A percentile compares a stretch with the other conserved stretches of the same genome.
Evolutionary conservation across 2,113 vertebrate genomes (phyloP).

Genomic region (Phodopus roborovskii): DNA sequence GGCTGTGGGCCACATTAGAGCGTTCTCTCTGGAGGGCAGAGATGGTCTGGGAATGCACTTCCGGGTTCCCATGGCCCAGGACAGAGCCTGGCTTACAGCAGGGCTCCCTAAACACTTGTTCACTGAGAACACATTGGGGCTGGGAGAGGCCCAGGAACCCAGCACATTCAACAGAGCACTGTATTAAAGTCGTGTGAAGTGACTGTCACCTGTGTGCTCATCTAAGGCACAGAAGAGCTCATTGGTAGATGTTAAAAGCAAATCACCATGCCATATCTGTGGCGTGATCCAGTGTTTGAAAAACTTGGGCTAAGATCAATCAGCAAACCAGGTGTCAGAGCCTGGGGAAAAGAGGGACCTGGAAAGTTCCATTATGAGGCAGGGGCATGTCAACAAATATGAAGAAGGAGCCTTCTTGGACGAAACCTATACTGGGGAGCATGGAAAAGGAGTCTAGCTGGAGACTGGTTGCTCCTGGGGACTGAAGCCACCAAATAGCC

Average conservation of each 20-base stretch:
- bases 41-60: not conserved
- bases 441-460: not conserved
- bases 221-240: not conserved
- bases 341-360: not conserved
- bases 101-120: not conserved
- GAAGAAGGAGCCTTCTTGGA: not conserved
- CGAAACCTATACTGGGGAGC: not conserved
- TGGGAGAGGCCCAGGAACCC: not conserved
- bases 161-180: too few relatives aligned
- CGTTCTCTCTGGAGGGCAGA: not conserved
- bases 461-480: not conserved
- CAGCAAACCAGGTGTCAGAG: not conserved
- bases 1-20: slow-evolving; percentile 74
- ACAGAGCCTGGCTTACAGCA: not conserved
- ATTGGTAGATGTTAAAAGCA: not conserved
- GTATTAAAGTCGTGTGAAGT: not conserved
- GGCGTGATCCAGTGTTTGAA: not conserved
- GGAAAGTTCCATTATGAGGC: not conserved
- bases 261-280: not conserved
- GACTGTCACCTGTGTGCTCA: not conserved
- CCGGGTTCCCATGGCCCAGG: not conserved
- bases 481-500: not conserved
- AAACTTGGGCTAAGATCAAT: not conserved
- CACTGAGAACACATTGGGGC: not conserved
- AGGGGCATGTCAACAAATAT: not conserved